Percentiles rank a stretch among this genome's conserved stretches.
Evolutionary conservation across 1,140 invertebrate species (phyloP).

Genomic region (Drosophila lini): DNA sequence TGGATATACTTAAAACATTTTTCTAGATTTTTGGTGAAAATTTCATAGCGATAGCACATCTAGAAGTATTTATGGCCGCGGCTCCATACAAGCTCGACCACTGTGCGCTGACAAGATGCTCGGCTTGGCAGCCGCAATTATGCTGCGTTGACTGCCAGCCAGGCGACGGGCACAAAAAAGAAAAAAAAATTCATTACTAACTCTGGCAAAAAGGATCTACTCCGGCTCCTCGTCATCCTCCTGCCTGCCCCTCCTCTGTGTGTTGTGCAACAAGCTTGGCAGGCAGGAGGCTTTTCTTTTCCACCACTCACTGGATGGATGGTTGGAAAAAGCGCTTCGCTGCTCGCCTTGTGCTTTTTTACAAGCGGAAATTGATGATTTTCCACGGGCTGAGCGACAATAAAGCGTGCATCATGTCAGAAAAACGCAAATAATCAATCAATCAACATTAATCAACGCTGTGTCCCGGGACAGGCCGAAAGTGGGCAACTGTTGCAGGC

Average conservation of each 20-base stretch:
- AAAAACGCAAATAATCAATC: conserved; percentile 84
- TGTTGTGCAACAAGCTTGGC: conserved; percentile 38
- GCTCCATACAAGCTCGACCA: too few relatives aligned
- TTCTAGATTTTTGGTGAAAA: too few relatives aligned
- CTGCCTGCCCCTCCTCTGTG: conserved; percentile 4
- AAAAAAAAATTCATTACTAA: conserved; percentile 77
- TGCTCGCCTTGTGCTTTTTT: conserved; percentile 76
- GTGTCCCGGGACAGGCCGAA: conserved; percentile 22
- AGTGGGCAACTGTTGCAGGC: conserved; percentile 53
- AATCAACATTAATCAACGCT: conserved; percentile 81
- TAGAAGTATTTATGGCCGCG: too few relatives aligned
- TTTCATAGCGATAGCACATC: too few relatives aligned
- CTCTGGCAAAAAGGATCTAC: conserved; percentile 18
- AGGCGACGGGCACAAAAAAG: conserved; percentile 20
- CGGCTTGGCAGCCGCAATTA: conserved; percentile 66
- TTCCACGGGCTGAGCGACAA: conserved; percentile 74
- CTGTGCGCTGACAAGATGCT: conserved; percentile 72
- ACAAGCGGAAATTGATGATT: conserved; percentile 82
- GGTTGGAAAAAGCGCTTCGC: conserved; percentile 35
- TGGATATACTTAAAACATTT: too few relatives aligned
- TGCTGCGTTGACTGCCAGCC: conserved; percentile 49
- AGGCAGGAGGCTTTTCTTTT: conserved; percentile 44
- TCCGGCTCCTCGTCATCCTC: background rate
- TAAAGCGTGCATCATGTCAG: conserved; percentile 79
- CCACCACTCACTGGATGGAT: conserved; percentile 34